Conservation (phyloP, 2,113 vertebrate genomes). For the Spermophilus dauricus region DNA sequence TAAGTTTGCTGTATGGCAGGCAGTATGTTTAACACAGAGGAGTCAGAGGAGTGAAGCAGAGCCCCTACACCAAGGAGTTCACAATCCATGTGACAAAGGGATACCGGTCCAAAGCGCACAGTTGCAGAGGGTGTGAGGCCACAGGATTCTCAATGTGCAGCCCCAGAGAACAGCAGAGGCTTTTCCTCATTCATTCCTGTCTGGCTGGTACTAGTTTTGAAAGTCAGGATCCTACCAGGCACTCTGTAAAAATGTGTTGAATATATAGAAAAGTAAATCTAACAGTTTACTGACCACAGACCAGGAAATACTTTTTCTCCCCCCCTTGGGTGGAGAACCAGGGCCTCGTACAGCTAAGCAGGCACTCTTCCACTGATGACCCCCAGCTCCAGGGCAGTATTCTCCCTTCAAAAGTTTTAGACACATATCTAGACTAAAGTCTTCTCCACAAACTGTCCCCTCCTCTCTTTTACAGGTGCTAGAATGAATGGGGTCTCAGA, state of each 20-base stretch:
- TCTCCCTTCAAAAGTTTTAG: background rate
- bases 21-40: background rate
- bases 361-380: background rate
- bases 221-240: background rate
- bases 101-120: background rate
- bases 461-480: background rate
- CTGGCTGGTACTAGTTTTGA: background rate
- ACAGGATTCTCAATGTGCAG: no score
- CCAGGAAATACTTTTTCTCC: background rate
- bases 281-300: background rate
- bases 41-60: background rate
- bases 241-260: background rate
- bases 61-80: background rate
- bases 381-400: background rate
- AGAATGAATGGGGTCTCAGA: background rate
- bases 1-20: background rate
- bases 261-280: background rate
- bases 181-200: background rate
- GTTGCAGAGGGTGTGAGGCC: background rate
- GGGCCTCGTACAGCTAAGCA: background rate
- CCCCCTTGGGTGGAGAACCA: background rate
- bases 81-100: background rate
- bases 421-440: background rate
- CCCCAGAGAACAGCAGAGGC: background rate
- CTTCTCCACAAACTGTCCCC: background rate